phyloP scores from a whole-genome alignment of 2,888 invertebrate species.

The Eristalis arbustorum region DNA sequence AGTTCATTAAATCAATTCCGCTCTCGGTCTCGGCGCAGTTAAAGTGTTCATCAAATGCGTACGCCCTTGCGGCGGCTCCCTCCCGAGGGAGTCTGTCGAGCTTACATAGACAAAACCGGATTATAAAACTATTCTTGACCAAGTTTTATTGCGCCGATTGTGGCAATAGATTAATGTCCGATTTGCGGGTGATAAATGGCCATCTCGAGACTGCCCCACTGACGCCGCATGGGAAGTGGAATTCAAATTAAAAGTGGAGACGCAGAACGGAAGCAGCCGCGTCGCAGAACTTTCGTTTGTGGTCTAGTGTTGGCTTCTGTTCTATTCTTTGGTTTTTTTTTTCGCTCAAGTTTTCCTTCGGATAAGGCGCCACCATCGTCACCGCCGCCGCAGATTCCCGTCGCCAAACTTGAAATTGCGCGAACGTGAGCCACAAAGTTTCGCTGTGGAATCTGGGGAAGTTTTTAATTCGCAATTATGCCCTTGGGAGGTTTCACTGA shows the following conservation, averaged over 20 bases:
- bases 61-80: neutral
- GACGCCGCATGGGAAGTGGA: neutral
- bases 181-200: constrained; percentile 43
- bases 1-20: constrained; percentile 41
- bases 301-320: neutral
- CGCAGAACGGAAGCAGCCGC: constrained; percentile 8
- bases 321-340: neutral
- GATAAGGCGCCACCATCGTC: neutral
- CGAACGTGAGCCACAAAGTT: constrained; percentile 53
- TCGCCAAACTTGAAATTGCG: constrained; percentile 47
- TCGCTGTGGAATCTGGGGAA: constrained; percentile 21
- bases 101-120: constrained; percentile 4
- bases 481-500: constrained; percentile 22
- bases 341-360: constrained; percentile 7
- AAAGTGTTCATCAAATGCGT: constrained; percentile 22
- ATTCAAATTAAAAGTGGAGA: constrained; percentile 29
- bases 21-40: constrained; percentile 12
- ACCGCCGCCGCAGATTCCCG: constrained; percentile 10
- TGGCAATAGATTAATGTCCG: constrained; percentile 49
- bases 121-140: constrained; percentile 19
- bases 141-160: constrained; percentile 37
- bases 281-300: constrained; percentile 25
- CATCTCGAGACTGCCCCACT: neutral
- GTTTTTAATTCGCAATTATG: constrained; percentile 61
- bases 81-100: neutral